These are phyloP conservation scores for Nasonia giraulti DNA, from an alignment of 1,140 invertebrate species.

Conservation along the genomic window DNA sequence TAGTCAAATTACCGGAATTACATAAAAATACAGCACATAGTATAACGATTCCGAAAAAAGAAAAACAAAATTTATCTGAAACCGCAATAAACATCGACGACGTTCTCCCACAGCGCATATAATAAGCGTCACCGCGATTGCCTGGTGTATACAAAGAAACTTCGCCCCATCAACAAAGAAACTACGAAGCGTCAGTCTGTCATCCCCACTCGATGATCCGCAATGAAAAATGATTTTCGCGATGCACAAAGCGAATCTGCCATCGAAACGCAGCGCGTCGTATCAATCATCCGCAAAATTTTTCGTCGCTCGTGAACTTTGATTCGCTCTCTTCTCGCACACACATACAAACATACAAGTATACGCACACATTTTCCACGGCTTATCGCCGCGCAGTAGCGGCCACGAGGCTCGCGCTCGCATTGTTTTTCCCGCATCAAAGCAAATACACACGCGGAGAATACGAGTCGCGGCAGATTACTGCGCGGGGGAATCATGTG, in stretches of 20 bases:
- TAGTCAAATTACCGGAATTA: no score
- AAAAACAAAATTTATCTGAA: no score
- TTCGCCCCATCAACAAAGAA: not conserved
- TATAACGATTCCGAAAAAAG: no score
- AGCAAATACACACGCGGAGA: not conserved
- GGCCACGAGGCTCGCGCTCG: not conserved
- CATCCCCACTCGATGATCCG: not conserved
- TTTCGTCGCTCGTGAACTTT: constrained; percentile 41
- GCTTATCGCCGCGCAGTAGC: constrained; percentile 5
- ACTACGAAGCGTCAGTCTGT: not conserved
- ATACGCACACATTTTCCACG: constrained; percentile 23
- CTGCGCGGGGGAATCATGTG: not conserved
- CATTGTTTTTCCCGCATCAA: not conserved
- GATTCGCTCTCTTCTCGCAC: not conserved
- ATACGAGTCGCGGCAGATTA: not conserved
- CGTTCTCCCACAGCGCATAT: no score
- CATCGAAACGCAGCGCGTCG: not conserved
- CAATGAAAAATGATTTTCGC: not conserved
- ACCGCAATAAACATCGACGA: no score
- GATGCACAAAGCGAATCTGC: no score
- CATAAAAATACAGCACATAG: no score
- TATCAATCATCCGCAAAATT: constrained; percentile 16
- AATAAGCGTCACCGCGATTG: no score
- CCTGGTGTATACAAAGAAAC: no score
- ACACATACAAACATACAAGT: not conserved